A percentile compares a stretch with the other conserved stretches of the same genome.
phyloP scores from a whole-genome alignment of 2,888 invertebrate genomes.

The Sinodicranocentrus sp. region DNA sequence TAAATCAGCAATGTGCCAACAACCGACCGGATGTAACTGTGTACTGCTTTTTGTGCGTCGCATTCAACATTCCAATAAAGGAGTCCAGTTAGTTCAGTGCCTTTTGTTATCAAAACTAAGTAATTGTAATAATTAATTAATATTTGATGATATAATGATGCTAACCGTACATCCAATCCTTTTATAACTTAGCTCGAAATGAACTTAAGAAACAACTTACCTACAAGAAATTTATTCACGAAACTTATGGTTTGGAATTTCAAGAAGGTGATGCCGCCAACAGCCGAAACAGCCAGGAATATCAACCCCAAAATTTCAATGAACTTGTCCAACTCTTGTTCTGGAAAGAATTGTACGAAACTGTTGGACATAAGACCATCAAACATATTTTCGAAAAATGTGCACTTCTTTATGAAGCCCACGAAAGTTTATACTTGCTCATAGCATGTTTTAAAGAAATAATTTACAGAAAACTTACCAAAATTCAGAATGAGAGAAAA shows the following conservation, averaged over 20 bases:
- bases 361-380: slow-evolving; percentile 38
- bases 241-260: too few relatives aligned
- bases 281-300: slow-evolving; percentile 10
- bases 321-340: slow-evolving; percentile 52
- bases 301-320: slow-evolving; percentile 53
- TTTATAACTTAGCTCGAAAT: too few relatives aligned
- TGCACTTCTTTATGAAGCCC: slow-evolving; percentile 45
- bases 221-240: too few relatives aligned
- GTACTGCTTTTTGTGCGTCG: too few relatives aligned
- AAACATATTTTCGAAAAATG: slow-evolving; percentile 61
- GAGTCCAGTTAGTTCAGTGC: too few relatives aligned
- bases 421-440: slow-evolving; percentile 35
- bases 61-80: too few relatives aligned
- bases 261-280: slow-evolving; percentile 1
- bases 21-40: too few relatives aligned
- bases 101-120: too few relatives aligned
- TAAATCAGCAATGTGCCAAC: too few relatives aligned
- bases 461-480: neutral
- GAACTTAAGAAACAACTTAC: slow-evolving; percentile 1
- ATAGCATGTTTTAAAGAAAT: slow-evolving; percentile 13
- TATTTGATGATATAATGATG: neutral
- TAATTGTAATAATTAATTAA: neutral
- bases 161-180: slow-evolving; percentile 1
- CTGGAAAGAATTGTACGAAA: slow-evolving; percentile 64
- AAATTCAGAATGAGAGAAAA: neutral